Evolutionary conservation across 2,888 invertebrate genomes (phyloP).

Genomic region (Cephus runcator): DNA sequence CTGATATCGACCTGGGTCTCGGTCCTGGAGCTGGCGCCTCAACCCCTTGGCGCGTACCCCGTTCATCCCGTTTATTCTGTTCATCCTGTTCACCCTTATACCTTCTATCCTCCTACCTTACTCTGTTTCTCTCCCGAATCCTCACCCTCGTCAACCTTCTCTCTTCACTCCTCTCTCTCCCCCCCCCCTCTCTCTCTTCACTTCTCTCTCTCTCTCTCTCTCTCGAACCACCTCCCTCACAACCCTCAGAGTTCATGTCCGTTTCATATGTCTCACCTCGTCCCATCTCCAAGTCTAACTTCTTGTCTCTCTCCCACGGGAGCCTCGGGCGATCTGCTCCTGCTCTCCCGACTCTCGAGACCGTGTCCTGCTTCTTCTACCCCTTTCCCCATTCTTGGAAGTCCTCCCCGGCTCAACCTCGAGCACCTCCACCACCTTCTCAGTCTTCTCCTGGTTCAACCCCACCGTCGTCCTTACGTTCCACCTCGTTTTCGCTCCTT

Average conservation of each 20-base stretch:
- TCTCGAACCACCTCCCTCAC: constrained; percentile 8
- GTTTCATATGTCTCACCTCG: constrained; percentile 57
- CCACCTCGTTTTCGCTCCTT: constrained; percentile 26
- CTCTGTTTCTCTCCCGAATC: constrained; percentile 20
- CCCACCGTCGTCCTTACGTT: constrained; percentile 1
- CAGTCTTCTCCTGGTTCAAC: not conserved
- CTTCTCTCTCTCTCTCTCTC: no score
- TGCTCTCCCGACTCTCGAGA: constrained; percentile 3
- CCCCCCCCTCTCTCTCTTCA: no score
- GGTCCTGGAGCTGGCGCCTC: constrained; percentile 44
- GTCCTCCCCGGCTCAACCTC: not conserved
- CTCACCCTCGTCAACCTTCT: constrained; percentile 5
- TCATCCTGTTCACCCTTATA: constrained; percentile 12
- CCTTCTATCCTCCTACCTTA: constrained; percentile 14
- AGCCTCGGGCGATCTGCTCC: constrained; percentile 31
- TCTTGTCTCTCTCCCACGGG: constrained; percentile 38
- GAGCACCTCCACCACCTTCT: not conserved
- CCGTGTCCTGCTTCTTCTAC: not conserved
- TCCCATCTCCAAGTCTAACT: constrained; percentile 40
- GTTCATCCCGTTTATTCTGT: not conserved
- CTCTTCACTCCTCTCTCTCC: no score
- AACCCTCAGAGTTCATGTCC: constrained; percentile 55
- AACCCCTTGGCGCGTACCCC: constrained; percentile 12
- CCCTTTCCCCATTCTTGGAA: not conserved
- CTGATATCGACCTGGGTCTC: constrained; percentile 63